Percentiles rank a stretch among this genome's conserved stretches.
Evolutionary conservation across 2,113 vertebrate species (phyloP).

Genomic region (Pluvianellus socialis): DNA sequence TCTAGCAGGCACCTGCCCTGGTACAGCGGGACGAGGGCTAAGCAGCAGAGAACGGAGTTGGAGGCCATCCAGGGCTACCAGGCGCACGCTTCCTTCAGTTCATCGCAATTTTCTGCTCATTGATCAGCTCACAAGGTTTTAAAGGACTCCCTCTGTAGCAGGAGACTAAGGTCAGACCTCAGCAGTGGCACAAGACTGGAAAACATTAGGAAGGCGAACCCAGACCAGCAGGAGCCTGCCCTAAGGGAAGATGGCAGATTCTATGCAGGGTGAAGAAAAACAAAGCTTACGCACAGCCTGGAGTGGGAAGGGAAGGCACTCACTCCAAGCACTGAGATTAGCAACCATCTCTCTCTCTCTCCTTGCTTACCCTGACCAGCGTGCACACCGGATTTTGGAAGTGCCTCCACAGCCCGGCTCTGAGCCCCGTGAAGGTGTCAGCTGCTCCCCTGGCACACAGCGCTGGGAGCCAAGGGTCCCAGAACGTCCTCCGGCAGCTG

Average conservation of each 20-base stretch:
- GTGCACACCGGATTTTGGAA: background rate
- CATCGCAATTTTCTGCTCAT: background rate
- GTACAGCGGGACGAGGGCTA: background rate
- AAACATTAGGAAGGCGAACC: background rate
- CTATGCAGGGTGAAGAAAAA: background rate
- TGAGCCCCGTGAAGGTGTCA: background rate
- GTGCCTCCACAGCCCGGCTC: background rate
- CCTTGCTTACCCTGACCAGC: background rate
- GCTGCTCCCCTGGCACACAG: background rate
- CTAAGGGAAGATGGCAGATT: background rate
- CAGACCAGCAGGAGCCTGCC: constrained; percentile 7
- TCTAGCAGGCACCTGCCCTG: background rate
- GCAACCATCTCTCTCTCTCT: background rate
- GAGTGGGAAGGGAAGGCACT: background rate
- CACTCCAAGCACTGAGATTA: background rate
- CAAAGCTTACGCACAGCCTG: background rate
- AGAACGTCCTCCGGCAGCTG: background rate
- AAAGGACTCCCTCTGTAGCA: background rate
- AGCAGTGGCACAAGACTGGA: background rate
- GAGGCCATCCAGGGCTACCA: background rate
- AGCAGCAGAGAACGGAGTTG: background rate
- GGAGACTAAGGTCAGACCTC: background rate
- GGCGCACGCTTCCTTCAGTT: background rate
- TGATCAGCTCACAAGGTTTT: background rate
- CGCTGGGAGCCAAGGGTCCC: background rate